Evolutionary conservation across 2,888 invertebrate species (phyloP).

Genomic region (Dastarcus helophoroides): DNA sequence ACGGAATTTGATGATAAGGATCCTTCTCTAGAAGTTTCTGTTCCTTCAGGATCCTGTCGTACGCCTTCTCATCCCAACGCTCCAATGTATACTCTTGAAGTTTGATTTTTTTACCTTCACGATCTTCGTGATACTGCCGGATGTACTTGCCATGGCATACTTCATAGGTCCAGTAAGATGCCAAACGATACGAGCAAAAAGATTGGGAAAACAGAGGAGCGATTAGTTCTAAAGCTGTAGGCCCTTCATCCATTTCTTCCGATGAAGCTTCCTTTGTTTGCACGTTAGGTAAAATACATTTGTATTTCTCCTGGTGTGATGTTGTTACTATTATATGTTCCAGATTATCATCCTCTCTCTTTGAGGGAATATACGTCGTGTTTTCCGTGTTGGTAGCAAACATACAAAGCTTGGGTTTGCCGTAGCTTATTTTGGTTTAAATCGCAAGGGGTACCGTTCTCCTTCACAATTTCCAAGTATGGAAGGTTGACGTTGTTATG

Average conservation of each 20-base stretch:
- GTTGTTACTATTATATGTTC: slow-evolving; percentile 61
- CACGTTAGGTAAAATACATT: slow-evolving; percentile 66
- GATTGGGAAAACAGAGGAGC: slow-evolving; percentile 64
- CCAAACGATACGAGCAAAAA: slow-evolving; percentile 75
- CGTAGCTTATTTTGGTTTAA: slow-evolving; percentile 70
- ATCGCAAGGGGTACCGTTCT: slow-evolving; percentile 85
- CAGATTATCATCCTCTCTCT: too few species aligned
- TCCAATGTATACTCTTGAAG: slow-evolving; percentile 80
- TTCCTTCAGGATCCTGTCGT: slow-evolving; percentile 43
- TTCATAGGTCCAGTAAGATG: slow-evolving; percentile 94
- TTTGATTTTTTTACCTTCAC: slow-evolving; percentile 73
- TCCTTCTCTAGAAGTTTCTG: slow-evolving; percentile 41
- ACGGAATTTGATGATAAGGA: slow-evolving; percentile 37
- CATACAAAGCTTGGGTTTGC: slow-evolving; percentile 70
- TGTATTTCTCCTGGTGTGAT: slow-evolving; percentile 70
- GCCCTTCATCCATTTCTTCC: slow-evolving; percentile 54
- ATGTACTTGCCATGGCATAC: slow-evolving; percentile 87
- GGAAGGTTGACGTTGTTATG: slow-evolving; percentile 78
- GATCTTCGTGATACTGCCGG: slow-evolving; percentile 90
- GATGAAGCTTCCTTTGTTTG: slow-evolving; percentile 41
- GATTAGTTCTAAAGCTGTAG: slow-evolving; percentile 66
- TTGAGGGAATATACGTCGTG: slow-evolving; percentile 89
- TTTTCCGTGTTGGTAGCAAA: slow-evolving; percentile 79
- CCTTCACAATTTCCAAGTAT: slow-evolving; percentile 77
- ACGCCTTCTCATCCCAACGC: slow-evolving; percentile 56